These are phyloP conservation scores for Hyles vespertilio DNA, from an alignment of 1,140 invertebrate genomes.

Conservation along the genomic window DNA sequence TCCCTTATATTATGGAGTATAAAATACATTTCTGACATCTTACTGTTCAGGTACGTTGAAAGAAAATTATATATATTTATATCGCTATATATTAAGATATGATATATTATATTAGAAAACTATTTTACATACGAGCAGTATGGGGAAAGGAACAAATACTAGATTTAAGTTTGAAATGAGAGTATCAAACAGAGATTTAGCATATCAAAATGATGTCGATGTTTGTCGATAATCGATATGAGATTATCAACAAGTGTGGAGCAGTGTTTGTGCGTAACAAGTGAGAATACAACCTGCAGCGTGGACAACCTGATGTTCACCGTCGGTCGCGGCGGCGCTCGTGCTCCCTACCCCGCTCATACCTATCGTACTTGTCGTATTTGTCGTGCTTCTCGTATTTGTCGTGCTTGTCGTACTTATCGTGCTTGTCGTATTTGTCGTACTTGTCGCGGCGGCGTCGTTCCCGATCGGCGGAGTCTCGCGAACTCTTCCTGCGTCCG, in stretches of 20 bases:
- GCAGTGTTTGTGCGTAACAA: slow-evolving; percentile 5
- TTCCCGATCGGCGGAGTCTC: slow-evolving; percentile 45
- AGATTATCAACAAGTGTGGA: too few relatives aligned
- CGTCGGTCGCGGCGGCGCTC: slow-evolving; percentile 53
- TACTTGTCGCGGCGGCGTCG: slow-evolving; percentile 45
- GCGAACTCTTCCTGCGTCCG: slow-evolving; percentile 32
- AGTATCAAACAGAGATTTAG: too few relatives aligned
- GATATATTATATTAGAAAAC: too few relatives aligned
- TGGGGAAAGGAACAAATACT: neutral
- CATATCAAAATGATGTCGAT: too few relatives aligned
- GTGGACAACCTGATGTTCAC: slow-evolving; percentile 57
- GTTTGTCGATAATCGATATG: too few relatives aligned
- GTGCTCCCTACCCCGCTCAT: slow-evolving; percentile 57
- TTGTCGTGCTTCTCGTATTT: slow-evolving; percentile 22
- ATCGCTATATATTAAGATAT: too few relatives aligned
- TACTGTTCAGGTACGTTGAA: neutral
- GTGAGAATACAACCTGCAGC: slow-evolving; percentile 60
- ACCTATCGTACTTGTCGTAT: slow-evolving; percentile 48
- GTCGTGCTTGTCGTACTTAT: slow-evolving; percentile 22
- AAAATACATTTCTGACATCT: slow-evolving; percentile 18
- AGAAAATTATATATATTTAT: too few relatives aligned
- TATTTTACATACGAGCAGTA: too few relatives aligned
- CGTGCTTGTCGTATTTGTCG: slow-evolving; percentile 23
- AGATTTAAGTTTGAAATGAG: too few relatives aligned
- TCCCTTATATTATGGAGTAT: neutral